Evolutionary conservation across 2,113 vertebrate genomes (phyloP).

Genomic region (Nesoenas mayeri): DNA sequence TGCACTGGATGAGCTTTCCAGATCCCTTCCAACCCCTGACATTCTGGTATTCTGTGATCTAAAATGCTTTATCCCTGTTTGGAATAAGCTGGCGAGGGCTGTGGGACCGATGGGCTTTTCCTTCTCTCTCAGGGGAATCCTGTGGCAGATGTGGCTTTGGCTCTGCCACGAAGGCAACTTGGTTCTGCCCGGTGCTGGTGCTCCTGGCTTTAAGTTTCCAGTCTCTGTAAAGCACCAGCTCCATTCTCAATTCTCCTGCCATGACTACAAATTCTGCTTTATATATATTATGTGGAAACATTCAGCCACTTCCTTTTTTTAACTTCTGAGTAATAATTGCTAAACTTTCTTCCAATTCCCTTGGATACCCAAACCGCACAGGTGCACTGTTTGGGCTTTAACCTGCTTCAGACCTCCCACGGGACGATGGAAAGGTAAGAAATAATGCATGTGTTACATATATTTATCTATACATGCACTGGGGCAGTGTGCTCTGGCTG

Average conservation of each 20-base stretch:
- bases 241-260: background rate
- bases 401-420: background rate
- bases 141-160: no score
- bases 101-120: background rate
- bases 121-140: accelerated
- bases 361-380: background rate
- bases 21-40: no score
- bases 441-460: accelerated
- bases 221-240: background rate
- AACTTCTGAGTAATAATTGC: background rate
- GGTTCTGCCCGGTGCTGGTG: no score
- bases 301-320: background rate
- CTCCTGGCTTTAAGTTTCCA: background rate
- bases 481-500: background rate
- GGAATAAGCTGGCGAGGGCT: background rate
- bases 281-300: background rate
- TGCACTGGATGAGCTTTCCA: no score
- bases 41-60: no score
- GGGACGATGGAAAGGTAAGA: background rate
- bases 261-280: background rate
- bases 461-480: background rate
- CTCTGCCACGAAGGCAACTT: no score
- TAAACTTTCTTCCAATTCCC: background rate
- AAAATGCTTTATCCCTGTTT: background rate
- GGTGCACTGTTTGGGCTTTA: background rate